Conservation (phyloP, 2,113 vertebrate genomes). For the Mus pahari region DNA sequence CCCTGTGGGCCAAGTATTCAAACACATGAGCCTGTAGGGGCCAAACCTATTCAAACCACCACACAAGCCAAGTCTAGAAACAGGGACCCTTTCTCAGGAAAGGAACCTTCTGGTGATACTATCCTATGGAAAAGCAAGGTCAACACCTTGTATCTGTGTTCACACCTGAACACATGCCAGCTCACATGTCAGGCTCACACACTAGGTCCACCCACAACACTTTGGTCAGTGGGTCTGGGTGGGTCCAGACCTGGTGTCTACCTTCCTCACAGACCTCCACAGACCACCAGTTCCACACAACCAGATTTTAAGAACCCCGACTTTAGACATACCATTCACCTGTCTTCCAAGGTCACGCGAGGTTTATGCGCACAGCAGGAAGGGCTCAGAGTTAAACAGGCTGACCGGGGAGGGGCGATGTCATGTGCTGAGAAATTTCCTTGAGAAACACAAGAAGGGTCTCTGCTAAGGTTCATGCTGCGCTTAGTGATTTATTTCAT, state of each 20-base stretch:
- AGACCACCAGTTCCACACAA: not conserved
- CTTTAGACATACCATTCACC: not conserved
- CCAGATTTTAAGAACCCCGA: not conserved
- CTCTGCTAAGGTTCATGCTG: not conserved
- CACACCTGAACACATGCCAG: not conserved
- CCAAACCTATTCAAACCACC: too few species aligned
- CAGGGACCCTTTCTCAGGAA: not conserved
- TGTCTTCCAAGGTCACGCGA: not conserved
- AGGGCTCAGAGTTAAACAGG: not conserved
- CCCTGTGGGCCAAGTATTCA: too few species aligned
- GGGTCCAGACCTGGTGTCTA: not conserved
- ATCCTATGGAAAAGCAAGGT: not conserved
- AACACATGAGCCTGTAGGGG: too few species aligned
- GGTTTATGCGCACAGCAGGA: not conserved
- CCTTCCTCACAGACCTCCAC: not conserved
- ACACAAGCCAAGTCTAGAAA: not conserved
- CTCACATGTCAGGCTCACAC: not conserved
- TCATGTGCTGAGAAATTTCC: accelerated
- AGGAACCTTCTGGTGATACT: not conserved
- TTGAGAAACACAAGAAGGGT: not conserved
- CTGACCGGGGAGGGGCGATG: not conserved
- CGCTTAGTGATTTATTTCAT: not conserved
- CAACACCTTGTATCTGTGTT: not conserved
- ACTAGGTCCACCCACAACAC: accelerated
- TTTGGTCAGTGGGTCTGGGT: not conserved